Conservation (phyloP, 1,140 invertebrate genomes). For the Cataglyphis hispanica region DNA sequence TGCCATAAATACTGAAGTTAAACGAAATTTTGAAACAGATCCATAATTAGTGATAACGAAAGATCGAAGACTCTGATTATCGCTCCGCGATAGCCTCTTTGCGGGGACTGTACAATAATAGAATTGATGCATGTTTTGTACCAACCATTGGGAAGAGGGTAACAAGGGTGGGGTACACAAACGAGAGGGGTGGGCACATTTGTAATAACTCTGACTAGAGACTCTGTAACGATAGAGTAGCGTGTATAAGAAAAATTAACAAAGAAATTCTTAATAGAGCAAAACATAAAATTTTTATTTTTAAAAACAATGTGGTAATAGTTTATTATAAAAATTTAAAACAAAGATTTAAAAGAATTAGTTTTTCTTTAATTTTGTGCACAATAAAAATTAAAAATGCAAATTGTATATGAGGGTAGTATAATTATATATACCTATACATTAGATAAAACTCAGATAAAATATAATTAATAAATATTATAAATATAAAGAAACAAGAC, state of each 20-base stretch:
- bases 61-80: constrained; percentile 18
- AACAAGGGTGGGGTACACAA: constrained; percentile 74
- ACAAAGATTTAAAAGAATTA: too few species aligned
- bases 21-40: constrained; percentile 45
- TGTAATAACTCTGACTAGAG: constrained; percentile 78
- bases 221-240: constrained; percentile 57
- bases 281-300: too few species aligned
- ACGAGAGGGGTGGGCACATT: constrained; percentile 73
- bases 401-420: too few species aligned
- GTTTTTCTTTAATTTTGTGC: too few species aligned
- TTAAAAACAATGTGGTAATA: too few species aligned
- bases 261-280: background rate
- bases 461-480: too few species aligned
- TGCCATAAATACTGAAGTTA: background rate
- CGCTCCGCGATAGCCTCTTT: constrained; percentile 52
- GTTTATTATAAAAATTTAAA: too few species aligned
- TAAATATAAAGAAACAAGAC: too few species aligned
- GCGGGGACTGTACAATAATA: constrained; percentile 77
- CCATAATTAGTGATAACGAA: constrained; percentile 40
- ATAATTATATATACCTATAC: too few species aligned
- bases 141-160: constrained; percentile 74
- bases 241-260: background rate
- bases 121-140: constrained; percentile 79
- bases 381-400: too few species aligned
- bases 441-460: too few species aligned